Evolutionary conservation across 2,113 vertebrate species (phyloP).

Genomic region (Sphyrna mokarran): DNA sequence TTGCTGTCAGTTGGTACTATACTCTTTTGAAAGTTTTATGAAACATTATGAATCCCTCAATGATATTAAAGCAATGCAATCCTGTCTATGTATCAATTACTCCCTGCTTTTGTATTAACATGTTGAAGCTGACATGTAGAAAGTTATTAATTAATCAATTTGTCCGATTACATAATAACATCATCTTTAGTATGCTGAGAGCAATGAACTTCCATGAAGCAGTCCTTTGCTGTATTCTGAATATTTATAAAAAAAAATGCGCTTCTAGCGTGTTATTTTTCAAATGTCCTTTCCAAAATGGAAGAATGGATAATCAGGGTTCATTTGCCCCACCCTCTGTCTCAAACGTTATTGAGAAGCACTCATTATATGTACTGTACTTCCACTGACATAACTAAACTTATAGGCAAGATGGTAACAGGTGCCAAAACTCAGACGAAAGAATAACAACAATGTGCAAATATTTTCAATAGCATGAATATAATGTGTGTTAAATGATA

Average conservation of each 20-base stretch:
- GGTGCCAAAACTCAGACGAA: too few species aligned
- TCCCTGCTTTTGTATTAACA: neutral
- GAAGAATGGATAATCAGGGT: too few species aligned
- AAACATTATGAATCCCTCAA: neutral
- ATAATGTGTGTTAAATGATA: too few species aligned
- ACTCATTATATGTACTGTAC: too few species aligned
- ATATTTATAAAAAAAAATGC: neutral
- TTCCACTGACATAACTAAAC: too few species aligned
- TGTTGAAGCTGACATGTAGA: neutral
- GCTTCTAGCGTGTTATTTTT: neutral
- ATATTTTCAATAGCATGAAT: too few species aligned
- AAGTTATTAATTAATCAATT: neutral
- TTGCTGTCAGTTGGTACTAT: neutral
- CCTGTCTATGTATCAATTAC: neutral
- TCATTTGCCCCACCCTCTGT: too few species aligned
- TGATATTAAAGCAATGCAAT: neutral
- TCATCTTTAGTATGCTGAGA: neutral
- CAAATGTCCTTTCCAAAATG: neutral
- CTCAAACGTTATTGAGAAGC: too few species aligned
- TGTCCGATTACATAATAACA: neutral
- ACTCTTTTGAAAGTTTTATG: neutral
- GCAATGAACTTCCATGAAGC: neutral
- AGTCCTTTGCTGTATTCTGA: neutral
- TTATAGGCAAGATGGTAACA: too few species aligned
- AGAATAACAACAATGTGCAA: too few species aligned